These are phyloP conservation scores for Hormaphis cornu DNA, from an alignment of 1,140 invertebrate species.

Conservation along the genomic window DNA sequence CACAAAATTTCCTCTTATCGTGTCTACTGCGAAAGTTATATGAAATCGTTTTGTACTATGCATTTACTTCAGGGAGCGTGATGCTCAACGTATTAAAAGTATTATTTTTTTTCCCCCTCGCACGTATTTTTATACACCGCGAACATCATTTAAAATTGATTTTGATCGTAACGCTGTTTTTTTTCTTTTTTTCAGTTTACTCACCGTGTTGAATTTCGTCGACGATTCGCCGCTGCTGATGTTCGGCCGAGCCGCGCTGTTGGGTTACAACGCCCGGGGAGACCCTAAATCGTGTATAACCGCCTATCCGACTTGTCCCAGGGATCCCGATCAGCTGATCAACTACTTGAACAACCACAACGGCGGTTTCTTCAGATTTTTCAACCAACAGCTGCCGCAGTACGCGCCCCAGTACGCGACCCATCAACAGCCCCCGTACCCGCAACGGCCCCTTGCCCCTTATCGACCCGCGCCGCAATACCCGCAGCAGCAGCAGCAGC, in stretches of 20 bases:
- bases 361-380: conserved; percentile 72
- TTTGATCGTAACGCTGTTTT: too few relatives aligned
- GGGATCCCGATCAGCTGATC: conserved; percentile 57
- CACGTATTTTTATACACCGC: too few relatives aligned
- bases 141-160: too few relatives aligned
- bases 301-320: conserved; percentile 63
- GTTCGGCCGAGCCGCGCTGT: conserved; percentile 60
- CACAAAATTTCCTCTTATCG: too few relatives aligned
- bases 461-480: neutral
- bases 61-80: too few relatives aligned
- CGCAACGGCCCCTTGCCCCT: neutral
- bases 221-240: conserved; percentile 52
- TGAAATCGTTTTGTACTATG: too few relatives aligned
- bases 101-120: too few relatives aligned
- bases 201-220: conserved; percentile 44
- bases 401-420: conserved; percentile 35
- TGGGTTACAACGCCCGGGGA: conserved; percentile 56
- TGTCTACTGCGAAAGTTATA: too few relatives aligned
- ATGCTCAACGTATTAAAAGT: too few relatives aligned
- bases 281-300: conserved; percentile 51
- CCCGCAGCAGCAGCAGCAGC: neutral
- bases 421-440: neutral
- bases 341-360: conserved; percentile 76
- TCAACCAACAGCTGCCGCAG: conserved; percentile 44
- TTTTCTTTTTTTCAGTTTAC: too few relatives aligned